Evolutionary conservation across 2,888 invertebrate species (phyloP), one percentile per base, ranked within the genome.

Genomic region (Coelinius sp.): DNA sequence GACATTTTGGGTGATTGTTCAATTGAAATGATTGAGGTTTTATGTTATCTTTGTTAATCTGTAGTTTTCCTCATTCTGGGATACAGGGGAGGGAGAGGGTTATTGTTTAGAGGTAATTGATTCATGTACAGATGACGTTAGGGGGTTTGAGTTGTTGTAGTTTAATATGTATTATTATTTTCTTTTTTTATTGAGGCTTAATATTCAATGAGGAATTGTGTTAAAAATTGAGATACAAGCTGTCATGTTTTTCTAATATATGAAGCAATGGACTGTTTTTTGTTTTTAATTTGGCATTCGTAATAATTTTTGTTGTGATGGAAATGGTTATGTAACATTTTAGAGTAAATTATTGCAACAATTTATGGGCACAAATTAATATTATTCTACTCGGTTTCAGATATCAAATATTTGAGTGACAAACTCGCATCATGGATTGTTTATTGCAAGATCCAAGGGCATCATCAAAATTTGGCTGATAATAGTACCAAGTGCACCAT

Each of bases 401-500:
- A 38, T 27, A 71, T 59, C 12, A 44, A 44, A 24, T 38, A 41
- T 41, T 41, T 22, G 35, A 59, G 35, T 41, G 63, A 24, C 1
- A 22, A 24, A 35, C 1, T 38, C 63, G 71, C 81, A 85, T 74
- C 74, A 87, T 87, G 87, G 84, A 86, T 77, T 82, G 83, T 73
- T 80, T 87, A 75, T 81, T 85, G 76, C 85, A 86, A 78, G 87
- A 87, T 75, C 86, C 87, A 67, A 82, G 86, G 74, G 87, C 86
- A 76, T 87, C 87, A 38, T 87, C 87, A 76, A 87, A 87, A 79
- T 87, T 86, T 81, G 87, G 87, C 80, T 87, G 85, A 87, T 74
- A 78, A 66, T 72, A 20, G 59, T 75, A 69, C 72, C 65, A 65
- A 72, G 25, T 76, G 75, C 84, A 86, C 76, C 81, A 87, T 87